Percentiles rank a stretch among this genome's conserved stretches.
phyloP scores from a whole-genome alignment of 2,113 vertebrate genomes.

The Andinoacara biseriatus region DNA sequence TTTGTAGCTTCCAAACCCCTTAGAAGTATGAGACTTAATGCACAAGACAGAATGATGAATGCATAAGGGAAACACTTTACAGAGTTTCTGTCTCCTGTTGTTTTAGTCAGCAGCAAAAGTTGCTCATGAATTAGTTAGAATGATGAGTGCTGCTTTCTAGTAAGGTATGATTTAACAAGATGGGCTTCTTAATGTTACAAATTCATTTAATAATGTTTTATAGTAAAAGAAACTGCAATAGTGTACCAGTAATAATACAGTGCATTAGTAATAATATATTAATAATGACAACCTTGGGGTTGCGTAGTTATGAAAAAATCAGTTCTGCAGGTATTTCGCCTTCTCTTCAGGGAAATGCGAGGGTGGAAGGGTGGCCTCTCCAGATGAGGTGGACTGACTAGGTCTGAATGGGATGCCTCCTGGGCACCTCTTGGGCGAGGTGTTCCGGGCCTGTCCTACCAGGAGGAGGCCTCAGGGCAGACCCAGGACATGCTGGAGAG shows the following conservation, averaged over 20 bases:
- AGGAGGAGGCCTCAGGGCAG: too few relatives aligned
- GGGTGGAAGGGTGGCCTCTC: too few relatives aligned
- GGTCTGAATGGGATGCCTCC: too few relatives aligned
- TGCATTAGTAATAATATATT: background rate
- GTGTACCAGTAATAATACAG: background rate
- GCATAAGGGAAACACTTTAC: background rate
- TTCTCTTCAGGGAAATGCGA: background rate
- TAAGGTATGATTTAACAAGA: background rate
- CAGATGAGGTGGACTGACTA: too few relatives aligned
- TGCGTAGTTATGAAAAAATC: background rate
- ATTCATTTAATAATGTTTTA: background rate
- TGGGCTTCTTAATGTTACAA: background rate
- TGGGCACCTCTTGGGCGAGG: too few relatives aligned
- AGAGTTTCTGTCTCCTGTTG: slow-evolving; percentile 6
- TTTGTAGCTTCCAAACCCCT: slow-evolving; percentile 6
- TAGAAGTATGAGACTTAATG: background rate
- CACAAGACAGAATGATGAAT: background rate
- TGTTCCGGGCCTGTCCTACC: too few relatives aligned
- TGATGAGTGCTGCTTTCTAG: background rate
- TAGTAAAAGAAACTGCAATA: background rate
- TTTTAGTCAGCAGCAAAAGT: background rate
- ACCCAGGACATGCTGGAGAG: too few relatives aligned
- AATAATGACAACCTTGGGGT: background rate
- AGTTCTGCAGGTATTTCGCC: background rate
- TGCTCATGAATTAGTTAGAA: background rate